These are phyloP conservation scores for Botrylloides violaceus DNA, from an alignment of 23 tunicate genomes.

Conservation along the genomic window DNA sequence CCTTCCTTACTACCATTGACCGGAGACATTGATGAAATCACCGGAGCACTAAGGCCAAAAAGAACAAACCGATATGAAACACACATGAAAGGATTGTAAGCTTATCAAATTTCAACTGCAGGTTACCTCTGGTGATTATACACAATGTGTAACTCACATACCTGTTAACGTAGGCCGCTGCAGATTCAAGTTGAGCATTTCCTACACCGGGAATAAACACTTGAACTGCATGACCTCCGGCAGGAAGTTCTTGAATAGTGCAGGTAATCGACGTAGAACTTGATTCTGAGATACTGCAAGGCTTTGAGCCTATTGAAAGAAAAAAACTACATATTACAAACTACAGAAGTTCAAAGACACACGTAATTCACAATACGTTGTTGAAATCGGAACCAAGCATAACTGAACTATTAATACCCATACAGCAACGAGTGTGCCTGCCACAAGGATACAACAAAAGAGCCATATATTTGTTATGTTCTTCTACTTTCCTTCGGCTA, in stretches of 20 bases:
- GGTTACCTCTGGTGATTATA: too few species aligned
- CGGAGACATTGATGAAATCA: slow-evolving; percentile 35
- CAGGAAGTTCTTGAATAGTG: background rate
- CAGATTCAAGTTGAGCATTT: background rate
- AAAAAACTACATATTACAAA: background rate
- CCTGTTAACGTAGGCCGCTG: background rate
- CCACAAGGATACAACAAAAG: too few species aligned
- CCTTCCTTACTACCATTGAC: slow-evolving; percentile 44
- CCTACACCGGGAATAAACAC: background rate
- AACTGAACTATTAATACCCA: too few species aligned
- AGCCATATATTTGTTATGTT: too few species aligned
- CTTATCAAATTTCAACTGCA: too few species aligned
- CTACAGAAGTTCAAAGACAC: background rate
- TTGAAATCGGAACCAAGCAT: too few species aligned
- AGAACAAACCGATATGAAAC: too few species aligned
- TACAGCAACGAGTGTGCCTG: too few species aligned
- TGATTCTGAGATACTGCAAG: background rate
- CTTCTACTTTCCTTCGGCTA: too few species aligned
- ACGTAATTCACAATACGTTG: too few species aligned
- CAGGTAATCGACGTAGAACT: background rate
- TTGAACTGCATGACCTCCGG: background rate
- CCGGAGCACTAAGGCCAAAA: background rate
- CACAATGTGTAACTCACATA: background rate
- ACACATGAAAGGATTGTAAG: too few species aligned
- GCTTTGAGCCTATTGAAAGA: background rate